These are phyloP conservation scores for Leucophenga montana DNA, from an alignment of 2,888 invertebrate genomes.

Conservation along the genomic window DNA sequence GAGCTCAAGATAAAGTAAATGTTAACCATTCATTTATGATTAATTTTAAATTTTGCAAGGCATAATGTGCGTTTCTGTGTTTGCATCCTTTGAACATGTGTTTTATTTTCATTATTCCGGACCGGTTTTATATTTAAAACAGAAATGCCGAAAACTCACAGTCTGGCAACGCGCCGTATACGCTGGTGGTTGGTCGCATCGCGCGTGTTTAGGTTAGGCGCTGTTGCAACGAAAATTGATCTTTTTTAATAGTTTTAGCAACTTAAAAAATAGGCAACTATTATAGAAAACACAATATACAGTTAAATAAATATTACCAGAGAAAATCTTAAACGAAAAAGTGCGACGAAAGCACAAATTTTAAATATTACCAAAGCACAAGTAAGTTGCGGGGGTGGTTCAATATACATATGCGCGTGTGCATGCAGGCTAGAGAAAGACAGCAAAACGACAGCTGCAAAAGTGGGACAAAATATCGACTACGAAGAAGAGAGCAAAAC, in stretches of 20 bases:
- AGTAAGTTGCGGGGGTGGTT: slow-evolving; percentile 12
- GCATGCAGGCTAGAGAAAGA: slow-evolving; percentile 32
- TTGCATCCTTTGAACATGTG: too few relatives aligned
- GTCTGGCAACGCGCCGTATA: not conserved
- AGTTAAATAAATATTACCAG: not conserved
- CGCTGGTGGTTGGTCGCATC: not conserved
- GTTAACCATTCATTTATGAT: too few relatives aligned
- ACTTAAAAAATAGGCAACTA: not conserved
- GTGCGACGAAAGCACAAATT: slow-evolving; percentile 1
- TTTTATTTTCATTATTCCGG: too few relatives aligned
- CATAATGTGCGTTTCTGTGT: too few relatives aligned
- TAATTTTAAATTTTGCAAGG: too few relatives aligned
- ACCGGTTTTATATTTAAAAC: too few relatives aligned
- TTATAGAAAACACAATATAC: not conserved
- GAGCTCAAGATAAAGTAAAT: too few relatives aligned
- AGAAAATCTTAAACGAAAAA: not conserved
- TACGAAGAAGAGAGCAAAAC: slow-evolving; percentile 59
- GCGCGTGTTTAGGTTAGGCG: slow-evolving; percentile 3
- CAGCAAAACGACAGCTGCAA: slow-evolving; percentile 23
- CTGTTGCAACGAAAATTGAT: not conserved
- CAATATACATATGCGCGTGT: slow-evolving; percentile 32
- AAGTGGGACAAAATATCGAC: slow-evolving; percentile 33
- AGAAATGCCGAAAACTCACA: not conserved
- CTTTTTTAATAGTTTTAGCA: not conserved
- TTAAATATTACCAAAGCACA: slow-evolving; percentile 11